phyloP scores from a whole-genome alignment of 2,113 vertebrate species.

The Catharus minimus region DNA sequence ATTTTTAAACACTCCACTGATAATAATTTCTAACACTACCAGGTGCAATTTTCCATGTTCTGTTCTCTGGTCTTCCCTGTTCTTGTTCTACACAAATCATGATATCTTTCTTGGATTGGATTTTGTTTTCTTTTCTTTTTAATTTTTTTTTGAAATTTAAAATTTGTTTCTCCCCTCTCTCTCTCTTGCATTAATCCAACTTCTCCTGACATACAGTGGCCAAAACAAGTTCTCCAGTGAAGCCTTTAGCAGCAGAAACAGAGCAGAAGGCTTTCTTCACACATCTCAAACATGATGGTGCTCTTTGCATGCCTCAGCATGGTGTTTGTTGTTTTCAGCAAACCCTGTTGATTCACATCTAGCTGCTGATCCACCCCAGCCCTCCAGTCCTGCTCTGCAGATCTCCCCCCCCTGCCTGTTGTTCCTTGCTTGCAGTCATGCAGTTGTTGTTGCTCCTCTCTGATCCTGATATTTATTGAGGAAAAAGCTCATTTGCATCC shows the following conservation, averaged over 20 bases:
- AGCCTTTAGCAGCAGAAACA: constrained; percentile 14
- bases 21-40: background rate
- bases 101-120: background rate
- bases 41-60: background rate
- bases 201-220: background rate
- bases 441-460: constrained; percentile 38
- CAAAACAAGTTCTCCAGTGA: background rate
- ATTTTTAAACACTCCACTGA: background rate
- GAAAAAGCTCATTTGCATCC: constrained; percentile 30
- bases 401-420: constrained; percentile 9
- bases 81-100: background rate
- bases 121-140: background rate
- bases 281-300: constrained; percentile 39
- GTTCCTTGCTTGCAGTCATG: background rate
- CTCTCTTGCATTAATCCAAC: background rate
- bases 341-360: constrained; percentile 53
- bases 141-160: rapidly evolving
- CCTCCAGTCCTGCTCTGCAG: background rate
- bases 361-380: background rate
- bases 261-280: constrained; percentile 68
- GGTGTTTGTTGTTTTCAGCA: constrained; percentile 39
- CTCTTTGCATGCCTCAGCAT: constrained; percentile 45
- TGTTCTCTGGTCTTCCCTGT: background rate
- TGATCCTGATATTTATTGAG: constrained; percentile 4
- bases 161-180: background rate